A percentile compares a stretch with the other conserved stretches of the same genome.
These are phyloP conservation scores for Ctenoplectra terminalis DNA, from an alignment of 1,140 invertebrate species.

Conservation along the genomic window DNA sequence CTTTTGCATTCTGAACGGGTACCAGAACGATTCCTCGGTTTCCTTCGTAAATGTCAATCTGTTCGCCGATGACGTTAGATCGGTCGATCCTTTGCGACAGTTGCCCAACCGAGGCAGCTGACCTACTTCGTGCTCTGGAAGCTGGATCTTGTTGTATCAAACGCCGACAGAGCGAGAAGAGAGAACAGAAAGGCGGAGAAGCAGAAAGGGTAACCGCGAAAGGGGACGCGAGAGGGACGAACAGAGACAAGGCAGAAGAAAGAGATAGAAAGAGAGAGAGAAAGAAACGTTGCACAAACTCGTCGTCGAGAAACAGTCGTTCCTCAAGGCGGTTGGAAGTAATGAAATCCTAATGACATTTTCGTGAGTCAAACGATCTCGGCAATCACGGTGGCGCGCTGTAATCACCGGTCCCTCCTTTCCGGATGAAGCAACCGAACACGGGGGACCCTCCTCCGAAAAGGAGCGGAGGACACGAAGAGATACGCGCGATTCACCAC, in stretches of 20 bases:
- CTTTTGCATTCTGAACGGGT: not conserved
- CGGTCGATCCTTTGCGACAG: conserved; percentile 63
- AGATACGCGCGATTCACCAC: conserved; percentile 19
- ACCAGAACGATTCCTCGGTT: not conserved
- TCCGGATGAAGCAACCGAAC: conserved; percentile 71
- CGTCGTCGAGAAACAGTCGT: conserved; percentile 56
- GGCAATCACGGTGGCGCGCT: conserved; percentile 70
- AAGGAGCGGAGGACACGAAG: conserved; percentile 41
- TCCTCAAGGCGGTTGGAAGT: conserved; percentile 69
- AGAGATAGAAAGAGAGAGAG: not conserved
- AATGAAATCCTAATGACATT: conserved; percentile 80
- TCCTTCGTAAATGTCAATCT: conserved; percentile 61
- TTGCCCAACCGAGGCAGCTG: conserved; percentile 59
- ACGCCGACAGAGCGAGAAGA: conserved; percentile 14
- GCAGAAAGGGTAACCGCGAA: conserved; percentile 12
- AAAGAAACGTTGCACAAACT: conserved; percentile 68
- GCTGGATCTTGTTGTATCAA: conserved; percentile 50
- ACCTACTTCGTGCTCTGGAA: conserved; percentile 64
- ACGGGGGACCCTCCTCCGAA: conserved; percentile 47
- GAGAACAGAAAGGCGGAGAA: not conserved
- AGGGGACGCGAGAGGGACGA: conserved; percentile 26
- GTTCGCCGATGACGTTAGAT: conserved; percentile 57
- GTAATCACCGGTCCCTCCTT: conserved; percentile 71
- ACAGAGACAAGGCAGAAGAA: conserved; percentile 7
- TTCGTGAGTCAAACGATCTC: conserved; percentile 76